A percentile compares a stretch with the other conserved stretches of the same genome.
phyloP scores from a whole-genome alignment of 2,113 vertebrate species.

The Tenrec ecaudatus region DNA sequence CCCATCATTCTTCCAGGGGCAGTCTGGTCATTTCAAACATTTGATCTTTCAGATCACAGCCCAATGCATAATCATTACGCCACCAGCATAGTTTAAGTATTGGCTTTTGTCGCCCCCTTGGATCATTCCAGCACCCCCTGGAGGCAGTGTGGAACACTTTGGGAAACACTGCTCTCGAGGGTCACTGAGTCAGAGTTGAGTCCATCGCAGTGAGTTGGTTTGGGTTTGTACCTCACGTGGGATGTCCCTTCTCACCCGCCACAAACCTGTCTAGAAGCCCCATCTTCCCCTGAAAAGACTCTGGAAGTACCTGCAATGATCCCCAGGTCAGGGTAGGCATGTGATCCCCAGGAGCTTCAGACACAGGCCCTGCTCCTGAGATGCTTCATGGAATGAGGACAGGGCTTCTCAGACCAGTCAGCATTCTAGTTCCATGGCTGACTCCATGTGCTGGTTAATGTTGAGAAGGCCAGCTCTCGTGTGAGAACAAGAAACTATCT shows the following conservation, averaged over 20 bases:
- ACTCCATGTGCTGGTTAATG: neutral
- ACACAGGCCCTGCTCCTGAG: neutral
- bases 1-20: no score
- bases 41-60: no score
- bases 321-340: neutral
- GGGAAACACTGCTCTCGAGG: no score
- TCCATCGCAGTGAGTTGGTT: neutral
- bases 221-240: neutral
- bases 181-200: no score
- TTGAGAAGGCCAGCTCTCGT: neutral
- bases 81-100: no score
- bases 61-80: no score
- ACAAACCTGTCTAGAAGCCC: accelerated
- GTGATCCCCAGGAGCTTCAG: neutral
- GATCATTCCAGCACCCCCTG: no score
- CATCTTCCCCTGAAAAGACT: neutral
- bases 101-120: no score
- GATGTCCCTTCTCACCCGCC: neutral
- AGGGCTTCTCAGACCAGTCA: neutral
- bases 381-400: neutral
- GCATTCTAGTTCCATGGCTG: neutral
- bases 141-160: no score
- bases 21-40: no score
- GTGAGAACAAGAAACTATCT: neutral
- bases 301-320: neutral